These are phyloP conservation scores for Morelia viridis DNA, from an alignment of 2,797 vertebrate genomes.

Conservation along the genomic window DNA sequence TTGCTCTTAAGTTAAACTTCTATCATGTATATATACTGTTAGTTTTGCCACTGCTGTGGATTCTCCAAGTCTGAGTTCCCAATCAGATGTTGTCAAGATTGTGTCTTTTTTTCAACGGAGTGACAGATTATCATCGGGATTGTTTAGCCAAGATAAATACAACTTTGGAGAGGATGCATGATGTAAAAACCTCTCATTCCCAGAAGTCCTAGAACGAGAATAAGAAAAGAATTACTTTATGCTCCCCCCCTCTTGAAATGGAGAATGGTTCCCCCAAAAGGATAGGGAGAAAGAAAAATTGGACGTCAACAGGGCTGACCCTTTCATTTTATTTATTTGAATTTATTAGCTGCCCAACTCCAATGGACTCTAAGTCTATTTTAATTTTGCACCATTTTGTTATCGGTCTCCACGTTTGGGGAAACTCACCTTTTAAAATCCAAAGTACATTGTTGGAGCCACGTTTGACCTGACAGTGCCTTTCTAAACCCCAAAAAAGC, in stretches of 20 bases:
- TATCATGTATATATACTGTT: too few species aligned
- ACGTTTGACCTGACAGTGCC: neutral
- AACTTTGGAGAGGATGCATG: neutral
- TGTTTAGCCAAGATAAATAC: neutral
- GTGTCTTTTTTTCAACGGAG: too few species aligned
- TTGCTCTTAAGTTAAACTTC: too few species aligned
- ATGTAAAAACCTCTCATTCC: neutral
- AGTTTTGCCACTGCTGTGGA: too few species aligned
- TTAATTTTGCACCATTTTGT: neutral
- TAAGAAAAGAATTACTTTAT: neutral
- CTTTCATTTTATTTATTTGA: neutral
- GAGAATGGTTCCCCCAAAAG: neutral
- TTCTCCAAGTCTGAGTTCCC: too few species aligned
- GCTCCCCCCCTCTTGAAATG: neutral
- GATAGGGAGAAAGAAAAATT: neutral
- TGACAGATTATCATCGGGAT: too few species aligned
- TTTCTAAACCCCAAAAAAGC: neutral
- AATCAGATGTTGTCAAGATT: too few species aligned
- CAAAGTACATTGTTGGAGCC: neutral
- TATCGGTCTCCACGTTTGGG: neutral
- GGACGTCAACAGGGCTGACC: neutral
- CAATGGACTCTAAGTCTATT: neutral
- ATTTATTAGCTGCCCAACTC: too few species aligned
- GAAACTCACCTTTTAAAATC: constrained; percentile 8
- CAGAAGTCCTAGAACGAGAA: neutral